Conservation (phyloP, 2,888 invertebrate genomes). For the Drosophila barbarae region DNA sequence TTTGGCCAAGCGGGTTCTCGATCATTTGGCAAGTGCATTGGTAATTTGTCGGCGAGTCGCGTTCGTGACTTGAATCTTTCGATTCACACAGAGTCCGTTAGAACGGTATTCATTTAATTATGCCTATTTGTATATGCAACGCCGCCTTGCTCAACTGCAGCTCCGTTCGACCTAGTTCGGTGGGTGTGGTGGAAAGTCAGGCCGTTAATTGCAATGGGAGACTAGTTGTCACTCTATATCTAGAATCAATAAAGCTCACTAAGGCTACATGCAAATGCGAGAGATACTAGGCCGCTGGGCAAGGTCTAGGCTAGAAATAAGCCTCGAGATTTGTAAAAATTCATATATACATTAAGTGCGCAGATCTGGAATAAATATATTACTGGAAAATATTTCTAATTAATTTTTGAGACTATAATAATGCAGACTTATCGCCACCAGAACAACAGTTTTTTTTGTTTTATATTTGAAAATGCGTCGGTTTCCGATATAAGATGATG, state of each 20-base stretch:
- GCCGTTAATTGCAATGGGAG: conserved; percentile 19
- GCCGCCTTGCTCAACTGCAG: conserved; percentile 8
- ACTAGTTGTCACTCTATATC: conserved; percentile 27
- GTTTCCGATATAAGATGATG: too few species aligned
- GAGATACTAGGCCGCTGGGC: conserved; percentile 23
- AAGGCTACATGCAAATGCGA: conserved; percentile 62
- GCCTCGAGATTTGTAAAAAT: not conserved
- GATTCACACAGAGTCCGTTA: conserved; percentile 54
- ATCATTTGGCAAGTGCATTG: conserved; percentile 71
- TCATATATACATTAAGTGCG: too few species aligned
- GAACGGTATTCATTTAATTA: conserved; percentile 39
- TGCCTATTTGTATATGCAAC: conserved; percentile 22
- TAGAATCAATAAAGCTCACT: conserved; percentile 29
- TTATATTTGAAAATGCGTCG: too few species aligned
- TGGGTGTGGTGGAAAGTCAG: conserved; percentile 33
- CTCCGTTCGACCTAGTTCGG: conserved; percentile 36
- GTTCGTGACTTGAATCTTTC: conserved; percentile 72
- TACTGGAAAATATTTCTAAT: too few species aligned
- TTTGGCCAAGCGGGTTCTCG: conserved; percentile 59
- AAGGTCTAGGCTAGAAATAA: conserved; percentile 35
- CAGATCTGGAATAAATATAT: not conserved
- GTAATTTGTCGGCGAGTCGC: conserved; percentile 65
- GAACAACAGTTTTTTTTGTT: too few species aligned
- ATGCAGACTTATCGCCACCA: too few species aligned
- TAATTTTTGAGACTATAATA: not conserved